Evolutionary conservation across 2,888 invertebrate genomes (phyloP), one percentile per base, ranked within the genome.

Genomic region (Apotomis betuletana): DNA sequence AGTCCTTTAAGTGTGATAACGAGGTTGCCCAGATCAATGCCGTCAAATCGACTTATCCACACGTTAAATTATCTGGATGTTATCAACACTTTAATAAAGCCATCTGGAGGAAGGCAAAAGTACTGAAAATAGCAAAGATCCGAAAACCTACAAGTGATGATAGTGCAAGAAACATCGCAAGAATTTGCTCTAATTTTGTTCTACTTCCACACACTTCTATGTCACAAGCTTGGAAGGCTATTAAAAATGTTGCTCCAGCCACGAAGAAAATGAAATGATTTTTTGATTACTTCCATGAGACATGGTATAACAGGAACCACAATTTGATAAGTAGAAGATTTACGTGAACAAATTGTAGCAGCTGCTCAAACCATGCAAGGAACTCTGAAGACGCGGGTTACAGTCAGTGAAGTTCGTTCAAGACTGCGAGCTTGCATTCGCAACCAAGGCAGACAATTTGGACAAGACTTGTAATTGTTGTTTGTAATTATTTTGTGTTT

Each of bases 231-330:
- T 65, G 64, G 64, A 54, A 4, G 15, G 27, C 44, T 10, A 54
- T 65, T 65, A 15, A 15, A 55, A 65, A 65, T 57, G 54, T 55
- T 44, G 64, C 55, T 44, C 57, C 57, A n/a, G 38, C 27, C 49
- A 13, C 57, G 8, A 57, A 44, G 27, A 57, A 58, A 58, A 57
- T 46, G 57, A 57, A 57, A 49, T 57, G 46, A 49, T 67, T 67
- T 67, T 57, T 57, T 13, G 58, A 67, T 58, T 67, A 67, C 55
- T 67, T 67, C 4, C 57, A 57, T 5, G 58, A 57, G n/a, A 13
- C 15, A 67, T 67, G 65, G 57, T 57, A 57, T 49, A 49, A 65
- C 27, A 65, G n/a, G 44, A n/a, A 57, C 44, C 65, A 57, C 57
- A 57, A n/a, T 65, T 44, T 65, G 57, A 46, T 65, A 57, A 65